Evolutionary conservation across 2,888 invertebrate genomes (phyloP), one percentile per base, ranked within the genome.

Genomic region (Idaea dimidiata): DNA sequence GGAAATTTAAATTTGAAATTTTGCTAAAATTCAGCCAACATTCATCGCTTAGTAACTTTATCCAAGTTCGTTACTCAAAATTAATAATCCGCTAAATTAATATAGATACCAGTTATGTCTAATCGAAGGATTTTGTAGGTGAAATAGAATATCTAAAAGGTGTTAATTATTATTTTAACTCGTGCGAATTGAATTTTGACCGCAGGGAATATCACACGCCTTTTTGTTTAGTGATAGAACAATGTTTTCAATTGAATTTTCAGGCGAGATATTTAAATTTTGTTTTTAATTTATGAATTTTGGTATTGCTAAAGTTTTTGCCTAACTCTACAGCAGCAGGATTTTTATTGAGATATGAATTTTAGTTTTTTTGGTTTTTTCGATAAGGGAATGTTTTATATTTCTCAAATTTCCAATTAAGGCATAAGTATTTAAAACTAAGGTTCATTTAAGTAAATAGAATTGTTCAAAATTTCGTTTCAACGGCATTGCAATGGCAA

Each of bases 31-130:
- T 54, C 57, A 18, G 14, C 17, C 64, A 66, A 64, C 58, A 60
- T 61, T 63, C 58, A 62, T 61, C 14, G 31, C 58, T 59, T 59
- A 10, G 24, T 24, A 63, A 61, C 55, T 58, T 54, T 56, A 59
- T 57, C 59, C 17, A 60, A 60, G 84, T 87, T 87, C 86, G 86
- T 88, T 87, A 88, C 84, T 87, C 85, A 87, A 87, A 88, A 88
- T 89, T 90, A 91, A 89, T 90, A 89, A 90, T 87, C 87, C 87
- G 82, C 81, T 81, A 87, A 90, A 91, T 91, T 87, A 87, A 91
- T 87, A 88, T 85, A 80, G 86, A 87, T 85, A 80, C 74, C 75
- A 87, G 89, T 82, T 89, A 88, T 83, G 77, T 78, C 76, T 81
- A 84, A 86, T 84, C 85, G 71, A 85, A 82, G 73, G 79, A 77